Base-by-base conservation (phyloP, 2,113 vertebrate species). In the Tupaia tana region DNA sequence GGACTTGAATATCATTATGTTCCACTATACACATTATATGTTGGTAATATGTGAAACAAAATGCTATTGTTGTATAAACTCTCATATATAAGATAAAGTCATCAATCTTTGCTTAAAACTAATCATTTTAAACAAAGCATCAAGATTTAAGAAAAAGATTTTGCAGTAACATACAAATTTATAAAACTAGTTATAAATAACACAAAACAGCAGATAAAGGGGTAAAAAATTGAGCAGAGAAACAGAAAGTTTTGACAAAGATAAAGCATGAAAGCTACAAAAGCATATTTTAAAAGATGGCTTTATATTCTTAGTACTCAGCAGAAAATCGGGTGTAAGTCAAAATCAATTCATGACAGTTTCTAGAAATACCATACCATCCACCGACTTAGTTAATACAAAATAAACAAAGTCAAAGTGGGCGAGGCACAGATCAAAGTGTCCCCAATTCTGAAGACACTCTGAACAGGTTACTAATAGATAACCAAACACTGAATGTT, bases 191-290 rank as follows among this genome's bases (percentile, higher is more conserved):
- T 75, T 27, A 69, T 27, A 82, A 82, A 31, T n/a, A 34, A 83
- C 3, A 79, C 9, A 80, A 92, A 93, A n/a, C 4, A 66, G 25
- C 7, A 67, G 13, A 25, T 7, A 73, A n/a, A 81, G 25, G 15
- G 77, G 18, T 12, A 31, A 12, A 94, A 82, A 86, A 75, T 59
- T 25, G 69, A 89, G 59, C 16, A 91, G 70, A 96, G 86, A 97
- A 79, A 86, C 2, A 69, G 29, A 5, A 78, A 90, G 56, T 86
- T 71, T 59, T 85, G 52, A 93, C 19, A 27, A 64, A 95, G 54
- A 84, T 25, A 94, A 74, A 89, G 58, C 9, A 78, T 94, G 90
- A 92, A 81, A 63, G 22, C 14, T 63, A 15, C 22, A 96, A 94
- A 91, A 95, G 27, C 58, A 16, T 90, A 69, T 67, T 93, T 43